Conservation (phyloP, 2,888 invertebrate genomes). For the Aelia acuminata region DNA sequence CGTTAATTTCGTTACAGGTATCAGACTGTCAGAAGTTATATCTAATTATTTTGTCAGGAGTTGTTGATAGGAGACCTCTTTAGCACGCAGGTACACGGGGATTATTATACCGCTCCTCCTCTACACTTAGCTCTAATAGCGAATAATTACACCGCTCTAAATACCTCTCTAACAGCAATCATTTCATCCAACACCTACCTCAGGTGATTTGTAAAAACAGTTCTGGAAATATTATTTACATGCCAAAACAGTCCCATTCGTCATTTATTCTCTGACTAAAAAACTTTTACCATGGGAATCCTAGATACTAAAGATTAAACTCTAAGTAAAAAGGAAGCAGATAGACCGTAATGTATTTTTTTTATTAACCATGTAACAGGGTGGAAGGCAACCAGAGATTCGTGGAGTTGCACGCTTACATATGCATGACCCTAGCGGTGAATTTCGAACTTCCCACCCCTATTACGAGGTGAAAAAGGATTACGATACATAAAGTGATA, state of each 20-base stretch:
- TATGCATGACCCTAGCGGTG: too few relatives aligned
- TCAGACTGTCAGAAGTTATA: slow-evolving; percentile 35
- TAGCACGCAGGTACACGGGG: background rate
- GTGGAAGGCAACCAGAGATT: too few relatives aligned
- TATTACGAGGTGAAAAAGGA: too few relatives aligned
- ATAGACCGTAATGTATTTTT: too few relatives aligned
- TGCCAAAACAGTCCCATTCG: background rate
- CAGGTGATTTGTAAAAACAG: slow-evolving; percentile 16
- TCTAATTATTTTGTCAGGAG: slow-evolving; percentile 48
- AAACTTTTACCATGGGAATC: too few relatives aligned
- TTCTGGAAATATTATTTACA: slow-evolving; percentile 22
- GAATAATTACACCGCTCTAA: slow-evolving; percentile 38
- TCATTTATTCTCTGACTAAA: background rate
- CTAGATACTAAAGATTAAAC: too few relatives aligned
- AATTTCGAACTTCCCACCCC: too few relatives aligned
- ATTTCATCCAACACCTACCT: slow-evolving; percentile 42
- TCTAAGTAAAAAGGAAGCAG: too few relatives aligned
- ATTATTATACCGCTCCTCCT: background rate
- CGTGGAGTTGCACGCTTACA: too few relatives aligned
- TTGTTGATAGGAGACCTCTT: slow-evolving; percentile 30
- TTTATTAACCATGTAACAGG: too few relatives aligned
- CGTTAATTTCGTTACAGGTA: slow-evolving; percentile 51
- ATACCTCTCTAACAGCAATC: slow-evolving; percentile 33
- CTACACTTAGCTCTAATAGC: background rate
- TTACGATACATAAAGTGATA: too few relatives aligned